These are phyloP conservation scores for Mythimna loreyi DNA, from an alignment of 2,888 invertebrate species.

Conservation along the genomic window DNA sequence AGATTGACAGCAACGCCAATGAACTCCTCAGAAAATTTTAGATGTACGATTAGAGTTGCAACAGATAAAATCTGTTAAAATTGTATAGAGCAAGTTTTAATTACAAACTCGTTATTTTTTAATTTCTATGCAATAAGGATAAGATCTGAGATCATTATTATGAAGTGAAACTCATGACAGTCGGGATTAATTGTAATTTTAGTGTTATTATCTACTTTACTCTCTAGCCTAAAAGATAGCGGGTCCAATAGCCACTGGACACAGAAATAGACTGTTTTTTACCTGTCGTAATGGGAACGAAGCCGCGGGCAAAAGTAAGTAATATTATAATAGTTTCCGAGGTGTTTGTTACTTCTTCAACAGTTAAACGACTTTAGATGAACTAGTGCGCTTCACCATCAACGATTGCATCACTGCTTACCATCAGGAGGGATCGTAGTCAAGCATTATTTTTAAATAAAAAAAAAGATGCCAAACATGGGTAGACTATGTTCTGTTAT, in stretches of 20 bases:
- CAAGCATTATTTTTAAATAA: too few species aligned
- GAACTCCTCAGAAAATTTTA: constrained; percentile 15
- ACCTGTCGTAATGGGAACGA: too few species aligned
- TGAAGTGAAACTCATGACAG: constrained; percentile 5
- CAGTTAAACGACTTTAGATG: too few species aligned
- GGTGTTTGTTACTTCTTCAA: too few species aligned
- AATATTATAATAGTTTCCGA: too few species aligned
- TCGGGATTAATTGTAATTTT: background rate
- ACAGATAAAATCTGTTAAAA: constrained; percentile 24
- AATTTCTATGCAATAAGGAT: constrained; percentile 13
- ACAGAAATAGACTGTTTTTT: too few species aligned
- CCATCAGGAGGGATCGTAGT: too few species aligned
- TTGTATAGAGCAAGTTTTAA: constrained; percentile 38
- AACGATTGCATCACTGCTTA: too few species aligned
- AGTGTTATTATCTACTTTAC: background rate
- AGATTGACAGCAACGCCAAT: constrained; percentile 6
- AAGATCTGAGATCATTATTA: constrained; percentile 23
- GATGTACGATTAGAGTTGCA: constrained; percentile 7
- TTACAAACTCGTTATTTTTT: constrained; percentile 19
- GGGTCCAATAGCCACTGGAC: background rate
- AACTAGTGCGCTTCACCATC: too few species aligned
- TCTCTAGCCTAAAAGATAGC: background rate
- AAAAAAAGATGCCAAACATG: too few species aligned
- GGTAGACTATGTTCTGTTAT: too few species aligned
- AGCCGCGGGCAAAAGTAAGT: too few species aligned